phyloP scores from a whole-genome alignment of 2,113 vertebrate genomes.

The Tricholaema leucomelas region DNA sequence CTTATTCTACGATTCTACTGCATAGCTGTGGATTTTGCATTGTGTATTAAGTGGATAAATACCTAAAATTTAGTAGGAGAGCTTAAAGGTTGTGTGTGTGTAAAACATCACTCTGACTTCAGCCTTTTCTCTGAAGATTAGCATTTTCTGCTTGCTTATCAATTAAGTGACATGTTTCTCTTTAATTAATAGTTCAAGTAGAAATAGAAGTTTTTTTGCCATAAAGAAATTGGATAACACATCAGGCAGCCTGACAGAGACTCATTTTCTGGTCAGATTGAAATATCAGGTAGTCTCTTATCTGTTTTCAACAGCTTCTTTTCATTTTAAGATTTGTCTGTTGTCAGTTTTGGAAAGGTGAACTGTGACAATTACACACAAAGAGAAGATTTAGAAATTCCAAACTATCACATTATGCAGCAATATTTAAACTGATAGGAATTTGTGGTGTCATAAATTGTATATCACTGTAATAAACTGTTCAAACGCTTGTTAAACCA shows the following conservation, averaged over 20 bases:
- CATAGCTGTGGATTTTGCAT: not conserved
- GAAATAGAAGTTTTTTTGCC: not conserved
- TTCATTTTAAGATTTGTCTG: conserved; percentile 34
- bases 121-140: conserved; percentile 25
- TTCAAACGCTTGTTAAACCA: conserved; percentile 15
- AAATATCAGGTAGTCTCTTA: conserved; percentile 12
- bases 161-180: no score
- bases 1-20: no score
- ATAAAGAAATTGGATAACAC: not conserved
- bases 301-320: conserved; percentile 51
- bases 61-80: not conserved
- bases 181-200: conserved; percentile 64
- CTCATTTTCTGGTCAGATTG: conserved; percentile 28
- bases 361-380: not conserved
- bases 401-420: conserved; percentile 11
- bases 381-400: conserved; percentile 30
- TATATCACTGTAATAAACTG: conserved; percentile 29
- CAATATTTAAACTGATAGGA: conserved; percentile 21
- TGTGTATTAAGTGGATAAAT: conserved; percentile 18
- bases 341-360: conserved; percentile 44
- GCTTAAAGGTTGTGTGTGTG: not conserved
- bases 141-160: conserved; percentile 42
- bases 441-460: not conserved
- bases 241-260: conserved; percentile 20
- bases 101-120: not conserved